These are phyloP conservation scores for Busseola fusca DNA, from an alignment of 2,888 invertebrate species.

Conservation along the genomic window DNA sequence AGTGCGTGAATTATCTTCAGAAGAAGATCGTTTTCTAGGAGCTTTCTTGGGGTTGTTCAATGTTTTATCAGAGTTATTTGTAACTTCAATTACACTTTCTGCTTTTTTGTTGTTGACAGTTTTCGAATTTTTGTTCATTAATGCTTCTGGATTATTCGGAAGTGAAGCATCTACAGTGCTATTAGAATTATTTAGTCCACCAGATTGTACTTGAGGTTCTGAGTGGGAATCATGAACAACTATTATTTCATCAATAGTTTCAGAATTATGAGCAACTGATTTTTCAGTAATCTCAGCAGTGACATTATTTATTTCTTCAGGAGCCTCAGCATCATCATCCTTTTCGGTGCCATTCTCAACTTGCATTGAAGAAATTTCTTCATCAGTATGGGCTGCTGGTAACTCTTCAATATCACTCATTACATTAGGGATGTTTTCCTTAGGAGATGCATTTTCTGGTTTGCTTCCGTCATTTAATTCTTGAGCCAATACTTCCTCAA, in stretches of 20 bases:
- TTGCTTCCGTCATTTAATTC: constrained; percentile 26
- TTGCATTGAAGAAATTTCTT: constrained; percentile 37
- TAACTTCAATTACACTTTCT: constrained; percentile 43
- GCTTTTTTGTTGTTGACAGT: constrained; percentile 45
- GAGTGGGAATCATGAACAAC: constrained; percentile 36
- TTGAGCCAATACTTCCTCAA: constrained; percentile 42
- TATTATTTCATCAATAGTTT: constrained; percentile 20
- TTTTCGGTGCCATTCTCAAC: constrained; percentile 35
- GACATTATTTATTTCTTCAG: not conserved
- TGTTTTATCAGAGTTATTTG: constrained; percentile 14
- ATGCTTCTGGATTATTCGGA: constrained; percentile 83
- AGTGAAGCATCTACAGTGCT: constrained; percentile 74
- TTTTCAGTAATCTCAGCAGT: constrained; percentile 24
- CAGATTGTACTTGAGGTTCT: constrained; percentile 30
- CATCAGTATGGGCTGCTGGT: constrained; percentile 14
- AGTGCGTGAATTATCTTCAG: constrained; percentile 40
- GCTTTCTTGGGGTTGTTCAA: not conserved
- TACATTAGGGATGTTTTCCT: constrained; percentile 8
- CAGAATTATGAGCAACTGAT: constrained; percentile 18
- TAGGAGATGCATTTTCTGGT: constrained; percentile 26
- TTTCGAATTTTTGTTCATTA: constrained; percentile 56
- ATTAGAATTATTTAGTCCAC: constrained; percentile 64
- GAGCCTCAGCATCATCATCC: not conserved
- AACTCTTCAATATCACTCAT: constrained; percentile 6
- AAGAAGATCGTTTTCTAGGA: constrained; percentile 53